phyloP scores from a whole-genome alignment of 2,888 invertebrate species.

The Spisula solida region DNA sequence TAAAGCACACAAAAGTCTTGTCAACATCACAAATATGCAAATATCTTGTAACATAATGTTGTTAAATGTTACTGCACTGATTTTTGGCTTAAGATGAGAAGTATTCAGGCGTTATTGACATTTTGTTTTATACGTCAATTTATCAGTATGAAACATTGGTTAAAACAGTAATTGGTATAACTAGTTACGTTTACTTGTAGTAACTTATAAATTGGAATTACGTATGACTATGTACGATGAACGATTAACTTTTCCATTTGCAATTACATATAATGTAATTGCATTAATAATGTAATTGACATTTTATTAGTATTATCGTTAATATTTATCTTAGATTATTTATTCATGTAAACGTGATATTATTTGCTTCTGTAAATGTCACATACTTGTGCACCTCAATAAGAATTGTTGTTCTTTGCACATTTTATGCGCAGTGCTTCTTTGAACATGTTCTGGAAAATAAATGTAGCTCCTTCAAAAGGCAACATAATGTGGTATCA shows the following conservation, averaged over 20 bases:
- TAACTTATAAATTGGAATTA: background rate
- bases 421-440: background rate
- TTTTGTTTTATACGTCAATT: too few species aligned
- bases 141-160: background rate
- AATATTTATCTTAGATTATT: background rate
- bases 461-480: too few species aligned
- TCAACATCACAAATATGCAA: too few species aligned
- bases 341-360: background rate
- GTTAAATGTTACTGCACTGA: too few species aligned
- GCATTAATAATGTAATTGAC: background rate
- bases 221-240: background rate
- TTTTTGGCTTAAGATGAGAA: too few species aligned
- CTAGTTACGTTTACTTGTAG: too few species aligned
- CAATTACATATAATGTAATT: too few species aligned
- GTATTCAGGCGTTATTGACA: too few species aligned
- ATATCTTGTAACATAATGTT: too few species aligned
- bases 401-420: background rate
- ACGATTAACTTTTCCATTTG: background rate
- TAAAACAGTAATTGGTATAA: background rate
- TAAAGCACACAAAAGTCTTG: too few species aligned
- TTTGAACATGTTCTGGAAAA: too few species aligned
- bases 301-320: background rate
- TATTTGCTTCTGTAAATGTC: background rate
- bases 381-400: background rate
- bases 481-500: too few species aligned